Evolutionary conservation across 2,888 invertebrate species (phyloP), one percentile per base, ranked within the genome.

Genomic region (Bellardia bayeri): DNA sequence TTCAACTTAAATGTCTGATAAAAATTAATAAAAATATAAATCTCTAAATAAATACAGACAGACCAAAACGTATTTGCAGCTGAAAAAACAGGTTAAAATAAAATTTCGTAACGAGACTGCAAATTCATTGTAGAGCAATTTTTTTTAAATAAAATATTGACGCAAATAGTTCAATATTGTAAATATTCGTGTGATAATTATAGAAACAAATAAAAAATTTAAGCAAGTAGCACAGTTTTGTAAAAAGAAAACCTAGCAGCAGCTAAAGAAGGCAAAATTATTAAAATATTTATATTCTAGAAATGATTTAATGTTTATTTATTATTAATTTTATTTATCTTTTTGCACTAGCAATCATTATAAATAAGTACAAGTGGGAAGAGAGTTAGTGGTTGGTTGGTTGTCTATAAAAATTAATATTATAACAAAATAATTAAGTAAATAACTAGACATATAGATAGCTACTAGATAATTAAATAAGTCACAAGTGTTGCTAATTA

Each of bases 131-230:
- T 45, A 16, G 8, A 56, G 13, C 2, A 33, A 58, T 58, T 23
- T 7, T 45, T 58, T 33, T 33, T 56, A 16, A n/a, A 56, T 13
- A 9, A 68, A 78, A 66, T 72, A 56, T 74, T 82, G 66, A 74
- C 74, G 74, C 42, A 74, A 74, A 42, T 74, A 14, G 16, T 45
- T 68, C 56, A 54, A 82, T 58, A 74, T 63, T 74, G 45, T 16
- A 14, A 64, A 56, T 56, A 16, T 23, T 45, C 9, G 23, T 49
- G 33, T 23, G 5, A 51, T 69, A 76, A 82, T 54, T 42, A 30
- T 45, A 63, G n/a, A 63, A 69, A 40, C 14, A 82, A 81, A 81
- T 45, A 75, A 82, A 82, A 42, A 69, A 63, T 33, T 63, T 82
- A 68, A 82, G 58, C 61, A 49, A 61, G 3, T 1, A 45, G 37